phyloP scores from a whole-genome alignment of 2,797 vertebrate genomes.

The Microctenopoma lineatum region DNA sequence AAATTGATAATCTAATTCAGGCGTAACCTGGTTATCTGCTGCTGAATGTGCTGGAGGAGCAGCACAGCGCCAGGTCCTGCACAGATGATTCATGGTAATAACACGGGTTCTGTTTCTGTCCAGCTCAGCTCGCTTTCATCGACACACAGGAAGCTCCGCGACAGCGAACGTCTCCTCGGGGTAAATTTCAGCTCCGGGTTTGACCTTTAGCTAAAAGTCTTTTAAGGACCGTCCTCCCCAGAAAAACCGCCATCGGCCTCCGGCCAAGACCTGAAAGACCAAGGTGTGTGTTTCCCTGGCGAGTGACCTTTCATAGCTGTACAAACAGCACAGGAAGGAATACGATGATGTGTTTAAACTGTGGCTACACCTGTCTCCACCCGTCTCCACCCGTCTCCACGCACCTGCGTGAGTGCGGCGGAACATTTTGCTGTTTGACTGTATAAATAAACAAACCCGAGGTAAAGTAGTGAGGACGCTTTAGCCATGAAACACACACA shows the following conservation, averaged over 20 bases:
- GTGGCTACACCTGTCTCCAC: too few species aligned
- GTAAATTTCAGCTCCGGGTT: background rate
- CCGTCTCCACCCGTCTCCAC: too few species aligned
- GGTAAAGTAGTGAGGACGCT: conserved; percentile 10
- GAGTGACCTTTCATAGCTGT: background rate
- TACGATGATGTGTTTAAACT: background rate
- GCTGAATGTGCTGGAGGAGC: conserved; percentile 73
- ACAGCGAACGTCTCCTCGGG: too few species aligned
- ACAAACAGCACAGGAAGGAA: background rate
- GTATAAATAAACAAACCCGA: background rate
- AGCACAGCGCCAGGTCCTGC: background rate
- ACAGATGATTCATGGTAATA: too few species aligned
- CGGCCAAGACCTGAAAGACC: background rate
- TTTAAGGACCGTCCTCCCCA: background rate
- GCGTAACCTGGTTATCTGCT: conserved; percentile 88
- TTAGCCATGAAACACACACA: conserved; percentile 16
- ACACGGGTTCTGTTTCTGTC: too few species aligned
- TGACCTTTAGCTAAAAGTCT: background rate
- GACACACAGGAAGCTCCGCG: too few species aligned
- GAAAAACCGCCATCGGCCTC: background rate
- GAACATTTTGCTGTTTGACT: too few species aligned
- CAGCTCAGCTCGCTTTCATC: too few species aligned
- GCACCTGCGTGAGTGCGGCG: too few species aligned
- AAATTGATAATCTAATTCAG: conserved; percentile 92
- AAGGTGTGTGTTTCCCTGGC: background rate